Evolutionary conservation across 2,888 invertebrate genomes (phyloP), one percentile per base, ranked within the genome.

Genomic region (Escarpia spicata): DNA sequence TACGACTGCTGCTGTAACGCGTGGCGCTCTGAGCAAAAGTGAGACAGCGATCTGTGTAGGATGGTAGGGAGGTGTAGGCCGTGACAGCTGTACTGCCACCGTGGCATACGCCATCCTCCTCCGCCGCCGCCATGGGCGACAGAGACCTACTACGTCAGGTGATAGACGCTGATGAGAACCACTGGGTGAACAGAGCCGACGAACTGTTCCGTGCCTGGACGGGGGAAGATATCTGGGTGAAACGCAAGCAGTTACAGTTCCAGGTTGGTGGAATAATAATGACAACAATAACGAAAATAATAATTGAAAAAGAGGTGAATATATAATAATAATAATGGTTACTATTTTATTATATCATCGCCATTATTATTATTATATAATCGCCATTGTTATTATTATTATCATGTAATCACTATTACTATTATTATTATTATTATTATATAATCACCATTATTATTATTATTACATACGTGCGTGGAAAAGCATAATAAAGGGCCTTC

Each of bases 11-110:
- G 75, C n/a, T 75, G 26, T 26, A 19, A 52, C 52, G 52, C 12
- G 52, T 3, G 12, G 19, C 19, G 26, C 75, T 75, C 26, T 75
- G n/a, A 75, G 75, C 75, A 26, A 6, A 4, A 15, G 26, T 26
- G 75, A 75, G 6, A 26, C 75, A 26, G 19, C 6, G 26, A 75
- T 26, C 26, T 1, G n/a, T n/a, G 6, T 52, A 45, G 44, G 9
- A 43, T 89, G n/a, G 60, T 60, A 0, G 90, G 15, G 37, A 43
- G 4, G n/a, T 3, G 0, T 8, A 12, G 43, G 52, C 90, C 45
- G 91, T 91, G 92, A 91, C 91, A 31, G 92, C 92, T n/a, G 60
- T 58, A 4, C 58, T 92, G 91, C 60, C 60, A 4, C 92, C 91
- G 52, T 52, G 52, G 52, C 52, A 52, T 4, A 52, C 9, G 52